Evolutionary conservation across 2,888 invertebrate species (phyloP).

Genomic region (Lochmaea crataegi): DNA sequence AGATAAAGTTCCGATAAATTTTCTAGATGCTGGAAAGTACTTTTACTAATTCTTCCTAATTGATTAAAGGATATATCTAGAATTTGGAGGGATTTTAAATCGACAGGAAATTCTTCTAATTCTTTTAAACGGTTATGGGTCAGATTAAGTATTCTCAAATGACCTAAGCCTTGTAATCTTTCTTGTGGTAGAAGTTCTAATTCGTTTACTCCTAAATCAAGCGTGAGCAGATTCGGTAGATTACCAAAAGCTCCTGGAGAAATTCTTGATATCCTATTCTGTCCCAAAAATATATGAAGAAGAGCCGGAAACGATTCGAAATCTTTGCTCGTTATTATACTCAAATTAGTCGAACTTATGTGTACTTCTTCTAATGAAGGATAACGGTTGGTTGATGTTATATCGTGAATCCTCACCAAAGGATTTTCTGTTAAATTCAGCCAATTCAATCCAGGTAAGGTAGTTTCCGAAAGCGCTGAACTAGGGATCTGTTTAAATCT

Average conservation of each 20-base stretch:
- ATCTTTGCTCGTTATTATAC: slow-evolving; percentile 85
- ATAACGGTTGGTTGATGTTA: slow-evolving; percentile 77
- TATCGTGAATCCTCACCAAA: slow-evolving; percentile 78
- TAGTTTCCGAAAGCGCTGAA: slow-evolving; percentile 79
- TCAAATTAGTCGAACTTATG: slow-evolving; percentile 82
- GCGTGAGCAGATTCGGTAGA: slow-evolving; percentile 78
- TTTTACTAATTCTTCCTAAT: slow-evolving; percentile 79
- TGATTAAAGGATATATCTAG: slow-evolving; percentile 88
- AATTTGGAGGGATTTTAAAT: slow-evolving; percentile 81
- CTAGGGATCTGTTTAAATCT: slow-evolving; percentile 84
- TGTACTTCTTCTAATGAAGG: slow-evolving; percentile 83
- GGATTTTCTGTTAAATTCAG: slow-evolving; percentile 88
- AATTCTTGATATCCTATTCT: slow-evolving; percentile 81
- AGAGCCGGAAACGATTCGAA: slow-evolving; percentile 86
- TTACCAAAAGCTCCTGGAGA: slow-evolving; percentile 88
- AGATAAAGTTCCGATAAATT: slow-evolving; percentile 82
- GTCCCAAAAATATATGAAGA: slow-evolving; percentile 78
- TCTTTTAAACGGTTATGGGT: slow-evolving; percentile 86
- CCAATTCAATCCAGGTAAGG: slow-evolving; percentile 78
- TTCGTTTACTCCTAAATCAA: slow-evolving; percentile 86
- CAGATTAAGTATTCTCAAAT: slow-evolving; percentile 80
- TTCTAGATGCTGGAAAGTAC: slow-evolving; percentile 80
- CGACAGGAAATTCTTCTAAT: slow-evolving; percentile 82
- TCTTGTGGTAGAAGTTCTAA: slow-evolving; percentile 86
- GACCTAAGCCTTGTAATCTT: slow-evolving; percentile 81